Evolutionary conservation across 2,113 vertebrate species (phyloP).

Genomic region (Oryzias woworae): DNA sequence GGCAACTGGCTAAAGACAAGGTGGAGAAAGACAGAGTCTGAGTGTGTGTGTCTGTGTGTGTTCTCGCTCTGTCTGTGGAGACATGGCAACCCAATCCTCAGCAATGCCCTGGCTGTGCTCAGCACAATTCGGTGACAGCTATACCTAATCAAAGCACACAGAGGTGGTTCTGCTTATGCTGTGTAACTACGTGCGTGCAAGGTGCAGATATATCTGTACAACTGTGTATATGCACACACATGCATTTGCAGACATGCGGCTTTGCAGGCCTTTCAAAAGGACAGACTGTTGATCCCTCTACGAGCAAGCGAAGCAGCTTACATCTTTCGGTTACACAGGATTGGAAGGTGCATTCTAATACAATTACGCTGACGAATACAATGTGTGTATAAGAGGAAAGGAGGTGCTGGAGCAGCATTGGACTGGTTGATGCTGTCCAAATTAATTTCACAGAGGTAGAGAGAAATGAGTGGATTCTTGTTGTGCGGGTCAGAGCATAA

Average conservation of each 20-base stretch:
- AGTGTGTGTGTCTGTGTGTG: conserved; percentile 39
- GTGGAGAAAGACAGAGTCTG: conserved; percentile 81
- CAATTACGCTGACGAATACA: conserved; percentile 70
- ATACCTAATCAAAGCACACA: conserved; percentile 75
- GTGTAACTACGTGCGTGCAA: conserved; percentile 28
- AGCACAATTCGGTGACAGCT: conserved; percentile 70
- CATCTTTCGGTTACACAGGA: conserved; percentile 65
- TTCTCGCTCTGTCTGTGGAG: conserved; percentile 41
- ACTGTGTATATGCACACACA: conserved; percentile 8
- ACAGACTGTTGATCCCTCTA: conserved; percentile 70
- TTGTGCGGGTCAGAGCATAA: conserved; percentile 31
- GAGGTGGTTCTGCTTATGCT: conserved; percentile 59
- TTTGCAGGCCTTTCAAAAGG: conserved; percentile 67
- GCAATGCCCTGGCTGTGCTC: conserved; percentile 74
- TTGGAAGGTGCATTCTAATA: conserved; percentile 72
- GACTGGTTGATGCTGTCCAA: conserved; percentile 38
- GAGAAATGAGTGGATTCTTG: conserved; percentile 52
- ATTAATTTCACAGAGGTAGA: conserved; percentile 35
- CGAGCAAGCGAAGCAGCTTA: conserved; percentile 68
- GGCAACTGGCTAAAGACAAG: conserved; percentile 82
- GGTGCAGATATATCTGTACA: conserved; percentile 33
- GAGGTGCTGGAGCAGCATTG: conserved; percentile 44
- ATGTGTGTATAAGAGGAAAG: conserved; percentile 45
- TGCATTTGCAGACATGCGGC: conserved; percentile 32
- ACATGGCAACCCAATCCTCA: conserved; percentile 77